These are phyloP conservation scores for Lethenteron camtschaticum DNA, from an alignment of 2,113 vertebrate genomes.

Conservation along the genomic window DNA sequence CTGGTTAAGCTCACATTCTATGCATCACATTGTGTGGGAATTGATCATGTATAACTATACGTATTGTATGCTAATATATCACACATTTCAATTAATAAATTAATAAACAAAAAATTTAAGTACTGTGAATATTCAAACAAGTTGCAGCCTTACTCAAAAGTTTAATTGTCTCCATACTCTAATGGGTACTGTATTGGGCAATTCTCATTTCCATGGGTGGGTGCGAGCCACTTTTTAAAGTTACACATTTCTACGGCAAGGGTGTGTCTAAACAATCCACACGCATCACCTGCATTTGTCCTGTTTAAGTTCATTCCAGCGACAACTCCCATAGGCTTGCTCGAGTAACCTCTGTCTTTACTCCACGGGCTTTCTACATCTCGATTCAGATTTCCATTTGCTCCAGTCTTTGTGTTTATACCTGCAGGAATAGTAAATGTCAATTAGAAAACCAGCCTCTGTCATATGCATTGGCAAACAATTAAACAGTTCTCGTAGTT, in stretches of 20 bases:
- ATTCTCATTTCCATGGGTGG: background rate
- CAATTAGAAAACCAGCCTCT: too few relatives aligned
- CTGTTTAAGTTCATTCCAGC: conserved; percentile 36
- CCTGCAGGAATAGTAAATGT: conserved; percentile 23
- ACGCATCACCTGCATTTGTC: conserved; percentile 26
- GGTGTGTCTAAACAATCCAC: background rate
- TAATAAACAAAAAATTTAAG: conserved; percentile 11
- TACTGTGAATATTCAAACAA: conserved; percentile 8
- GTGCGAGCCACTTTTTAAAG: background rate
- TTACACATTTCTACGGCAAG: background rate
- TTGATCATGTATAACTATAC: too few relatives aligned
- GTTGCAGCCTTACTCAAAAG: background rate
- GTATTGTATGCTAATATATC: too few relatives aligned
- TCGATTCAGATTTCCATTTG: conserved; percentile 27
- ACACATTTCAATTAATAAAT: background rate
- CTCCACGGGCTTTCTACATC: conserved; percentile 40
- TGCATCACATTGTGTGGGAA: too few relatives aligned
- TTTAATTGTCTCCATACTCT: background rate
- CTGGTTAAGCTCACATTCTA: too few relatives aligned
- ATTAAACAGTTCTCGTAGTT: too few relatives aligned
- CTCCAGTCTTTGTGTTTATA: conserved; percentile 50
- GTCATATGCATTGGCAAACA: too few relatives aligned
- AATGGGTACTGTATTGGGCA: background rate
- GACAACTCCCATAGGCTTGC: conserved; percentile 25
- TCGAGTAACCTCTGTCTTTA: conserved; percentile 22